Base-by-base conservation (phyloP, 2,888 invertebrate species). In the Silvanus unidentatus region DNA sequence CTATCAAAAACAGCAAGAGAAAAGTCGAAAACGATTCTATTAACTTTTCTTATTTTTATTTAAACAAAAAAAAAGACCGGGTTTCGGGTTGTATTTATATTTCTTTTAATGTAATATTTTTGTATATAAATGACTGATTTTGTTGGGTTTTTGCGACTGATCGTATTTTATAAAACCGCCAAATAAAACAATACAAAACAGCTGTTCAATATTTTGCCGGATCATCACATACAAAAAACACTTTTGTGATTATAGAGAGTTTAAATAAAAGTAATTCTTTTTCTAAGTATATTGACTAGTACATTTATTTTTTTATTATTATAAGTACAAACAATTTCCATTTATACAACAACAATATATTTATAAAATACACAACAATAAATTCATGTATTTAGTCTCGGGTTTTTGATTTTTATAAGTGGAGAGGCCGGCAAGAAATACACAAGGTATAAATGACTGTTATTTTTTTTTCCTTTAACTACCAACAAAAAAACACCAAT, bases 1-100 rank as follows among this genome's bases (percentile, higher is more conserved):
- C 69, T 95, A 95, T 69, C 92, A 94, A 69, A 95, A 95, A 66
- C 84, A 88, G 48, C 89, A 91, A 66, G 91, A 93, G 66, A 86
- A 88, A 54, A 85, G 85, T 47, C 79, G 92, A 60, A 97, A 97
- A 73, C 80, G 95, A 60, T 87, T 93, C 73, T 84, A 86, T 65
- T 86, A 72, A 72, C n/a, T 39, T 13, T 27, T 22, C 8, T 22
- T n/a, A n/a, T n/a, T n/a, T n/a, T n/a, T n/a, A n/a, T n/a, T n/a
- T n/a, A n/a, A n/a, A n/a, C n/a, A n/a, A n/a, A n/a, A n/a, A n/a
- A n/a, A n/a, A n/a, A n/a, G n/a, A n/a, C n/a, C n/a, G n/a, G n/a
- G n/a, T n/a, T n/a, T n/a, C n/a, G n/a, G n/a, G n/a, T n/a, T n/a
- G n/a, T n/a, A n/a, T n/a, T n/a, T 41, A 37, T 29, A 38, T 35